phyloP scores from a whole-genome alignment of 2,113 vertebrate species.

The Brachyistius frenatus region DNA sequence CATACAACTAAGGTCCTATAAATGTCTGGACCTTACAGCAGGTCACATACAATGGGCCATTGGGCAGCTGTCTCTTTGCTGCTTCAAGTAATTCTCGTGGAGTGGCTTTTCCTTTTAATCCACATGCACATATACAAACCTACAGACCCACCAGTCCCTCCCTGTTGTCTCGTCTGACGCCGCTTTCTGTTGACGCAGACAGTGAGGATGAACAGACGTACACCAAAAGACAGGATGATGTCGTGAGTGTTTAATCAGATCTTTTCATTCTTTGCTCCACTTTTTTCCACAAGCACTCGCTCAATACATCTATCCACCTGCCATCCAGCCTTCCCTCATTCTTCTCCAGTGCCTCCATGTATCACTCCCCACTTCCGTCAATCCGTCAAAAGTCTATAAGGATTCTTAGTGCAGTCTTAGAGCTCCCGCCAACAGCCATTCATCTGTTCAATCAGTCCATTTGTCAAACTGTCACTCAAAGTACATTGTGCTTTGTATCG shows the following conservation, averaged over 20 bases:
- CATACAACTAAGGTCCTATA: too few species aligned
- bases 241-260: not conserved
- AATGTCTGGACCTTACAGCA: not conserved
- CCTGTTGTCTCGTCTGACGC: conserved; percentile 38
- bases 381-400: conserved; percentile 40
- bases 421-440: conserved; percentile 32
- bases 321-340: conserved; percentile 32
- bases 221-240: conserved; percentile 27
- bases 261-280: too few species aligned
- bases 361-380: conserved; percentile 39
- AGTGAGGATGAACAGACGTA: conserved; percentile 18
- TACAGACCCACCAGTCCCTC: not conserved
- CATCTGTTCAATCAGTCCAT: conserved; percentile 32
- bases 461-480: conserved; percentile 40
- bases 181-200: too few species aligned
- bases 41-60: not conserved
- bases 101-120: not conserved
- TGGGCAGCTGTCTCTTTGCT: not conserved
- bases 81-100: not conserved
- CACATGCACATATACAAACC: not conserved
- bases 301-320: conserved; percentile 38
- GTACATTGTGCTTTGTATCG: conserved; percentile 31
- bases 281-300: conserved; percentile 11
- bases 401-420: conserved; percentile 12
- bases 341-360: conserved; percentile 23